phyloP scores from a whole-genome alignment of 2,888 invertebrate genomes.

The Cantharis nigra region DNA sequence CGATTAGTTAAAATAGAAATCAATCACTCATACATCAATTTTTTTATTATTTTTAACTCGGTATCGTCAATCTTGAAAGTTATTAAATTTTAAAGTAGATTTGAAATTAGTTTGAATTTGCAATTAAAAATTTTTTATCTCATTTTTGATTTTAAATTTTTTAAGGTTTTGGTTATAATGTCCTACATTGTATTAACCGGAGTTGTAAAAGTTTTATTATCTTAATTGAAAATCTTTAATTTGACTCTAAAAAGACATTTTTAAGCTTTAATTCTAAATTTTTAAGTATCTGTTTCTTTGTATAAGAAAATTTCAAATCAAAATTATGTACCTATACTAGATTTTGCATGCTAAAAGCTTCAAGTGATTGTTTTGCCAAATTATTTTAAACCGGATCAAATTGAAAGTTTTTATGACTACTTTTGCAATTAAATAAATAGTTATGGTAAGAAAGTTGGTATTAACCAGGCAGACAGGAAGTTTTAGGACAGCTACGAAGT shows the following conservation, averaged over 20 bases:
- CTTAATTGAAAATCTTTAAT: conserved; percentile 3
- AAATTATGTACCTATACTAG: not conserved
- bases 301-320: not conserved
- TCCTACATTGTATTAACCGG: not conserved
- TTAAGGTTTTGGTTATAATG: not conserved
- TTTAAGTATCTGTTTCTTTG: not conserved
- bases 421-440: conserved; percentile 5
- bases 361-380: not conserved
- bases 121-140: not conserved
- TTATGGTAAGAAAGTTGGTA: conserved; percentile 32
- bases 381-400: not conserved
- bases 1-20: not conserved
- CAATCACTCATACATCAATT: not conserved
- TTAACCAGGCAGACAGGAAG: conserved; percentile 35
- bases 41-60: not conserved
- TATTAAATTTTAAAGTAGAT: not conserved
- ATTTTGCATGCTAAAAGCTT: not conserved
- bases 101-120: not conserved
- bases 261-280: not conserved
- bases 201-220: not conserved
- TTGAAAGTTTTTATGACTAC: not conserved
- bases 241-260: not conserved
- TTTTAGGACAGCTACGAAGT: conserved; percentile 36
- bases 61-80: not conserved
- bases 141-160: not conserved